These are phyloP conservation scores for Tonatia bakeri DNA, from an alignment of 2,113 vertebrate genomes.

Conservation along the genomic window DNA sequence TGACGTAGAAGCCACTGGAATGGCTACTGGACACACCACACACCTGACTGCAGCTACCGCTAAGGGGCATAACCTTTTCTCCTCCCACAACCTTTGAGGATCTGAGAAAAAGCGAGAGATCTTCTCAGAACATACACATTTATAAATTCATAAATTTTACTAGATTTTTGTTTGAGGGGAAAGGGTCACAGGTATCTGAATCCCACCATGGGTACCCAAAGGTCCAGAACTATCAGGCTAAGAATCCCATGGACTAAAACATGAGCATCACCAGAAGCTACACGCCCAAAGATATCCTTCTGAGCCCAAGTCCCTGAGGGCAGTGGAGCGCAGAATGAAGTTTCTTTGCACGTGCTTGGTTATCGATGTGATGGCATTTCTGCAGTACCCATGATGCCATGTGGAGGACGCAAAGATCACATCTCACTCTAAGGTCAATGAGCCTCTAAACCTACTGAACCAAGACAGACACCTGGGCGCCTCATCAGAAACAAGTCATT, in stretches of 20 bases:
- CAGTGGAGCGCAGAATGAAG: not conserved
- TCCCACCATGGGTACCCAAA: not conserved
- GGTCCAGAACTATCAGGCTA: not conserved
- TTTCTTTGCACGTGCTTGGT: not conserved
- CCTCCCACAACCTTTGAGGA: not conserved
- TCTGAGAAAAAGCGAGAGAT: not conserved
- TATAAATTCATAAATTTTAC: not conserved
- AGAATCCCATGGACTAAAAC: not conserved
- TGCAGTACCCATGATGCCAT: not conserved
- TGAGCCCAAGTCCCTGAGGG: not conserved
- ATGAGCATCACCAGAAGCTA: not conserved
- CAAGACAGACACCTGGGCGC: not conserved
- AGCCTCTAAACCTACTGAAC: not conserved
- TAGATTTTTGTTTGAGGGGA: not conserved
- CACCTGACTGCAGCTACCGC: not conserved
- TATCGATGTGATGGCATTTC: not conserved
- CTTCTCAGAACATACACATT: not conserved
- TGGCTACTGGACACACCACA: not conserved
- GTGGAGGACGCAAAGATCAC: not conserved
- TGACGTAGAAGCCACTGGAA: not conserved
- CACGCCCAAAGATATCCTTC: not conserved
- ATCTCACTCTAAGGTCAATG: not conserved
- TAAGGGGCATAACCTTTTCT: not conserved
- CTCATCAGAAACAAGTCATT: not conserved
- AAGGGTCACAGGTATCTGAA: not conserved